phyloP scores from a whole-genome alignment of 2,113 vertebrate species.

The Falcunculus frontatus region DNA sequence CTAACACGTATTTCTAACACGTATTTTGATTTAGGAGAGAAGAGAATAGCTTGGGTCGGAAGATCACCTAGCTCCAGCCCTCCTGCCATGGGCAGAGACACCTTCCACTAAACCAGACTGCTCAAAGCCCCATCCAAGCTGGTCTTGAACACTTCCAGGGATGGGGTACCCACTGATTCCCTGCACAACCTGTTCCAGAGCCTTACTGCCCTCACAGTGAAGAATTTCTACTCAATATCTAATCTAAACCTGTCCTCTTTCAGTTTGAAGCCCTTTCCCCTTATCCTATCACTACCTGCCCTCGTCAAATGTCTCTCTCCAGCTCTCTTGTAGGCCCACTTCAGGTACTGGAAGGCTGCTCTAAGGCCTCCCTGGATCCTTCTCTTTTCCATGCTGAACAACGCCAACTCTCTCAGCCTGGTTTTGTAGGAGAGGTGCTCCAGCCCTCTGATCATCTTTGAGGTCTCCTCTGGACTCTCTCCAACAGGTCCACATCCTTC shows the following conservation, averaged over 20 bases:
- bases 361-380: not conserved
- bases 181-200: not conserved
- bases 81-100: not conserved
- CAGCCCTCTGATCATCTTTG: not conserved
- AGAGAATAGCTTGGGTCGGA: not conserved
- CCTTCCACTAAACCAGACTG: not conserved
- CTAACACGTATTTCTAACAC: not conserved
- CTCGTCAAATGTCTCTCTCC: not conserved
- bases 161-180: not conserved
- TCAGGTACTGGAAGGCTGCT: not conserved
- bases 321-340: not conserved
- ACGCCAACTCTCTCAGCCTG: not conserved
- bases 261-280: not conserved
- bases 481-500: not conserved
- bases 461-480: not conserved
- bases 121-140: not conserved
- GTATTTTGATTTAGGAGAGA: not conserved
- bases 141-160: not conserved
- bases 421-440: not conserved
- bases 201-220: not conserved
- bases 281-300: not conserved
- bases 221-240: not conserved
- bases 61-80: not conserved
- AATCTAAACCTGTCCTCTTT: not conserved
- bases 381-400: not conserved